phyloP scores from a whole-genome alignment of 2,113 vertebrate species.

The Spermophilus dauricus region DNA sequence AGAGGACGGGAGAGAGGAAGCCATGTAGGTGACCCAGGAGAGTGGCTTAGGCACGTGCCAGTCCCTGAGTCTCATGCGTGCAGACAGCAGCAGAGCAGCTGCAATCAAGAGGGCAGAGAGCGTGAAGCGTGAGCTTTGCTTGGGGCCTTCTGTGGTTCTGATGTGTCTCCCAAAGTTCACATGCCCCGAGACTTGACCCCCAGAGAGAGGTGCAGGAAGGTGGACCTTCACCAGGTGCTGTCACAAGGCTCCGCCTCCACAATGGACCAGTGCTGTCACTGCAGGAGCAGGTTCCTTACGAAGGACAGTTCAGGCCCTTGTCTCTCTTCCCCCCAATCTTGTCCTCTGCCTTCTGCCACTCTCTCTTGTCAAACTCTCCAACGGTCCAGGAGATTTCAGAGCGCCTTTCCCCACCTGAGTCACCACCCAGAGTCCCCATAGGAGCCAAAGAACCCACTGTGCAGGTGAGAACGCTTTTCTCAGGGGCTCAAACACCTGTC shows the following conservation, averaged over 20 bases:
- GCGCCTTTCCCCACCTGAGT: not conserved
- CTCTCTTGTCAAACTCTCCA: not conserved
- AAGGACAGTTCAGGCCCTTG: not conserved
- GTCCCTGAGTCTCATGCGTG: not conserved
- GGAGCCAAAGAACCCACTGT: not conserved
- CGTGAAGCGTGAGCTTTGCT: not conserved
- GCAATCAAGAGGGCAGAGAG: not conserved
- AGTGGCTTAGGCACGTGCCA: not conserved
- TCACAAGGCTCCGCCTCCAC: too few species aligned
- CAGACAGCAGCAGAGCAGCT: not conserved
- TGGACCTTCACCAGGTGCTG: not conserved
- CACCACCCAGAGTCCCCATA: accelerated
- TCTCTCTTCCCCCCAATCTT: too few species aligned
- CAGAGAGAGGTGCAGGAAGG: not conserved
- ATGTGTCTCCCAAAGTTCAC: not conserved
- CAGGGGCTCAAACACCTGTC: too few species aligned
- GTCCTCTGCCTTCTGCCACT: not conserved
- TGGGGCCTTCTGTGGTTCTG: not conserved
- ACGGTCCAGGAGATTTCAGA: not conserved
- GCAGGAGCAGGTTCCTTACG: not conserved
- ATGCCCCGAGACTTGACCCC: not conserved
- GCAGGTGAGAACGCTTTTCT: accelerated
- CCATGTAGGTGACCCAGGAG: not conserved
- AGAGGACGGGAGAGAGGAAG: not conserved
- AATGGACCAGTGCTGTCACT: too few species aligned